Percentiles rank a stretch among this genome's conserved stretches.
These are phyloP conservation scores for Ophion slaviceki DNA, from an alignment of 2,888 invertebrate species.

Conservation along the genomic window DNA sequence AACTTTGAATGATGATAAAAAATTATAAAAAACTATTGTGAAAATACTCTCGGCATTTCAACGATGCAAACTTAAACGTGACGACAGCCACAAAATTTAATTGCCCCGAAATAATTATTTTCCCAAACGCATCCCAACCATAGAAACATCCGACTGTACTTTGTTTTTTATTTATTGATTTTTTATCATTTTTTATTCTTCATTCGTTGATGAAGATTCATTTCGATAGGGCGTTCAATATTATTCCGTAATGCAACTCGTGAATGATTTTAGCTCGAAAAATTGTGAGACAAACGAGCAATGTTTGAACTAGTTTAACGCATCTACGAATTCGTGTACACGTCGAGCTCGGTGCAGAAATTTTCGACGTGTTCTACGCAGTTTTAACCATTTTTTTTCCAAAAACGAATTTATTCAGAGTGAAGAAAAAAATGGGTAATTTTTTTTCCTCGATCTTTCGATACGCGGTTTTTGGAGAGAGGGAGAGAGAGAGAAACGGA, in stretches of 20 bases:
- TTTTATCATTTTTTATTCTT: background rate
- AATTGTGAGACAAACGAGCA: background rate
- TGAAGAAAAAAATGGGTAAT: background rate
- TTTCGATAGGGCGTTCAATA: too few species aligned
- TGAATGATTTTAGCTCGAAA: background rate
- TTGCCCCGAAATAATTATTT: too few species aligned
- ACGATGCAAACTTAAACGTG: too few species aligned
- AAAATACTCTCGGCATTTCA: too few species aligned
- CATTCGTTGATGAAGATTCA: too few species aligned
- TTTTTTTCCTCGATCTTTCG: constrained; percentile 4
- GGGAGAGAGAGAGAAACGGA: too few species aligned
- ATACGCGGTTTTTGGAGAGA: background rate
- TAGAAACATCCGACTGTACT: too few species aligned
- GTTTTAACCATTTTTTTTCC: background rate
- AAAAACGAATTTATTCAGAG: background rate
- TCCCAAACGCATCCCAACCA: background rate
- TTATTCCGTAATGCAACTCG: background rate
- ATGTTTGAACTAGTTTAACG: background rate
- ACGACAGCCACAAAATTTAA: too few species aligned
- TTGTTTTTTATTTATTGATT: background rate
- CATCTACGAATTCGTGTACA: background rate
- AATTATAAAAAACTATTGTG: too few species aligned
- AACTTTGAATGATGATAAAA: too few species aligned
- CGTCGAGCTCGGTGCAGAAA: constrained; percentile 31
- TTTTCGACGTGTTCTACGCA: constrained; percentile 18